phyloP scores from a whole-genome alignment of 1,140 invertebrate species.

The Nephila pilipes region DNA sequence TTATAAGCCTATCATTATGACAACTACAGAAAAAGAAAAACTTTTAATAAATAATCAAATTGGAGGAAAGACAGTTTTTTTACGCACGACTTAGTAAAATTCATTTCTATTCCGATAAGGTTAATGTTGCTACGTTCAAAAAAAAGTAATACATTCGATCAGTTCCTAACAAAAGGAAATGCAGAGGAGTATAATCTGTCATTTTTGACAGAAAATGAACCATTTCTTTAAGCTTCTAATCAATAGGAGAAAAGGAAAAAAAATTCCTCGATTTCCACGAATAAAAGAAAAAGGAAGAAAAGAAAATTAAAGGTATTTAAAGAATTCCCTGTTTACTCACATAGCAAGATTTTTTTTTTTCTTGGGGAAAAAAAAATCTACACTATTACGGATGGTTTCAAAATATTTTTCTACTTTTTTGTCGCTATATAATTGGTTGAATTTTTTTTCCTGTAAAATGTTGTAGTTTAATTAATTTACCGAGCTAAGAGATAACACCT shows the following conservation, averaged over 20 bases:
- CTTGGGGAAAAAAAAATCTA: background rate
- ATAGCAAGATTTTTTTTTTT: background rate
- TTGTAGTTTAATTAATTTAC: constrained; percentile 57
- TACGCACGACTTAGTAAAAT: background rate
- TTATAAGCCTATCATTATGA: background rate
- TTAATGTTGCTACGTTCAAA: background rate
- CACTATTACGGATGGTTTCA: constrained; percentile 12
- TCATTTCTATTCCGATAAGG: background rate
- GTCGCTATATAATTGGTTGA: constrained; percentile 21
- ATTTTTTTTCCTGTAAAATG: background rate
- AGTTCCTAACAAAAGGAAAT: background rate
- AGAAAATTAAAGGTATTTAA: background rate
- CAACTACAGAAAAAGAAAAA: background rate
- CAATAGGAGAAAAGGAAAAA: background rate
- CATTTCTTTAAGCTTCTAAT: constrained; percentile 23
- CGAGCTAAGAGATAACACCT: constrained; percentile 33
- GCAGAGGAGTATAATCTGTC: constrained; percentile 5
- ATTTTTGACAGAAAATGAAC: constrained; percentile 31
- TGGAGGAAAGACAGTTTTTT: background rate
- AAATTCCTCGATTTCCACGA: background rate
- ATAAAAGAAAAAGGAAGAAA: background rate
- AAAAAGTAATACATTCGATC: background rate
- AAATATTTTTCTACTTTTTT: constrained; percentile 24
- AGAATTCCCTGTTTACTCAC: background rate
- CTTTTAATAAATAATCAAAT: background rate